phyloP scores from a whole-genome alignment of 2,113 vertebrate species.

The Eptatretus burgeri region DNA sequence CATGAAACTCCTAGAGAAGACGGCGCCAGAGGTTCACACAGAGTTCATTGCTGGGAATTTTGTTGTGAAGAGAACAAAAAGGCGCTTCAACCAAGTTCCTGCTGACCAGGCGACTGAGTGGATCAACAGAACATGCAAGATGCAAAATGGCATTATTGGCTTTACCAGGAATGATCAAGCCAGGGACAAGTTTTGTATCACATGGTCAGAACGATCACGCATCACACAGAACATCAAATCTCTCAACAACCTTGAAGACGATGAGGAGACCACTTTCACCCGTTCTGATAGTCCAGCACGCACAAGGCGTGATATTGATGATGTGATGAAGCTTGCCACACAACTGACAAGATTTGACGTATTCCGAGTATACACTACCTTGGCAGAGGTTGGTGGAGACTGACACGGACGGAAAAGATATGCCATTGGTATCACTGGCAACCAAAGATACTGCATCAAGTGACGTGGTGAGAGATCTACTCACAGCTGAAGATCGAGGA shows the following conservation, averaged over 20 bases:
- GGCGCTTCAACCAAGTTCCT: background rate
- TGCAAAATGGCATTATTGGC: background rate
- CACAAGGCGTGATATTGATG: too few relatives aligned
- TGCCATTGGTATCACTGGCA: too few relatives aligned
- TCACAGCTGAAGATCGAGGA: too few relatives aligned
- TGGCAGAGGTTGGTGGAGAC: too few relatives aligned
- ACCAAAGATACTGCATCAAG: too few relatives aligned
- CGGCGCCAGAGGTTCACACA: background rate
- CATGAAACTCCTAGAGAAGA: background rate
- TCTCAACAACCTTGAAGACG: background rate
- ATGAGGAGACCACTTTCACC: background rate
- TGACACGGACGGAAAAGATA: too few relatives aligned
- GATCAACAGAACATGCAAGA: background rate
- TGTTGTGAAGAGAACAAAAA: background rate
- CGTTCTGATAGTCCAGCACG: background rate
- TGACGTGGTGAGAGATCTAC: too few relatives aligned
- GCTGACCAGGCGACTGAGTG: too few relatives aligned
- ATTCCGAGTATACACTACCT: constrained; percentile 7
- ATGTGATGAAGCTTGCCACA: background rate
- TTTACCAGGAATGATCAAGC: background rate
- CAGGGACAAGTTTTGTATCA: constrained; percentile 1
- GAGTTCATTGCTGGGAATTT: background rate
- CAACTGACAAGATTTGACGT: background rate
- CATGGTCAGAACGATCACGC: background rate
- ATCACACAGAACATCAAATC: background rate